A percentile compares a stretch with the other conserved stretches of the same genome.
These are phyloP conservation scores for Neoniphon sammara DNA, from an alignment of 2,797 vertebrate species.

Conservation along the genomic window DNA sequence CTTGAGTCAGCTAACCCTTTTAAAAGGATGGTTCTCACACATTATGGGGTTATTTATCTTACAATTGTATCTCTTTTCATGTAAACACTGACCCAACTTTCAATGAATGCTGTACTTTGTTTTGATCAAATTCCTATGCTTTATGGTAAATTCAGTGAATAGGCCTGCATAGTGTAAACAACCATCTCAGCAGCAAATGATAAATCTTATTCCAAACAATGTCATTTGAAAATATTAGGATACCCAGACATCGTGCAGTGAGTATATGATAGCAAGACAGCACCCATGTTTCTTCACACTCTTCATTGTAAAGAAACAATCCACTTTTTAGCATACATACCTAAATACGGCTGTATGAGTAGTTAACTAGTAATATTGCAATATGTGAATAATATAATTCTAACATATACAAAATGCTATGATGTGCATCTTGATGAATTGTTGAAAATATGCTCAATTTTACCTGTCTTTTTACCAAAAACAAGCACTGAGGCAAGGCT, in stretches of 20 bases:
- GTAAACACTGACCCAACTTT: background rate
- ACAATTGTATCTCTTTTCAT: background rate
- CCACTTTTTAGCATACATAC: slow-evolving; percentile 1
- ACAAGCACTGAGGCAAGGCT: background rate
- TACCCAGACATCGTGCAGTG: background rate
- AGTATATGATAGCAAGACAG: background rate
- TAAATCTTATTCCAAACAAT: background rate
- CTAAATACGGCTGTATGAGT: background rate
- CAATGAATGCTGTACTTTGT: slow-evolving; percentile 11
- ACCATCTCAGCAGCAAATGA: background rate
- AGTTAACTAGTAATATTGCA: background rate
- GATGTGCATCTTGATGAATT: too few relatives aligned
- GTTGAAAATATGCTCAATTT: too few relatives aligned
- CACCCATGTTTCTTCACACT: background rate
- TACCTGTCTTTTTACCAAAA: background rate
- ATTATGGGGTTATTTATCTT: background rate
- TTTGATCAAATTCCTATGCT: background rate
- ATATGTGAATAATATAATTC: background rate
- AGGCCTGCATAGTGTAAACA: background rate
- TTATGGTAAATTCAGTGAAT: background rate
- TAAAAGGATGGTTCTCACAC: background rate
- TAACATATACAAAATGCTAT: background rate
- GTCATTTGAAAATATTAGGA: background rate
- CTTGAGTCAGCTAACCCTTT: background rate
- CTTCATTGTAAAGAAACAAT: background rate